These are phyloP conservation scores for Exaiptasia diaphana DNA, from an alignment of 64 coral and sea anemone species.

Conservation along the genomic window DNA sequence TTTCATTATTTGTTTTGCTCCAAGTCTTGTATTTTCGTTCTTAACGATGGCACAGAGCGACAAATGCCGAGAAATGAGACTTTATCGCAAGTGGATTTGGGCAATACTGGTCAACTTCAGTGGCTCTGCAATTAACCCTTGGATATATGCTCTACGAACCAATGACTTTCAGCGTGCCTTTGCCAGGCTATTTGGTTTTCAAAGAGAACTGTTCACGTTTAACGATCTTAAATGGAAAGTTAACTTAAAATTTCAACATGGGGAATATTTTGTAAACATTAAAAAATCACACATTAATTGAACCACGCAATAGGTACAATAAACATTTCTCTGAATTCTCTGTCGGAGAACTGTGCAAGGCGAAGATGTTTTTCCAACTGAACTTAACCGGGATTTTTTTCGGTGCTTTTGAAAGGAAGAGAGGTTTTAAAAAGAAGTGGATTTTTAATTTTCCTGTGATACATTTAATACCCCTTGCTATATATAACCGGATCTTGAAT, in stretches of 20 bases:
- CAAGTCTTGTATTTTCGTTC: conserved; percentile 11
- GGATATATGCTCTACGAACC: conserved; percentile 20
- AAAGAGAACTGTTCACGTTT: neutral
- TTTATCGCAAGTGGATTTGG: conserved; percentile 20
- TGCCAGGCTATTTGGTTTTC: neutral
- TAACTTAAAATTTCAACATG: neutral
- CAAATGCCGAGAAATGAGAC: neutral
- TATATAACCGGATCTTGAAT: no score
- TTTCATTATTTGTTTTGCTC: neutral
- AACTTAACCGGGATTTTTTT: no score
- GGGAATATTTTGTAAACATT: neutral
- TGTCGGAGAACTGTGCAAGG: no score
- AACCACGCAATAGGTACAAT: no score
- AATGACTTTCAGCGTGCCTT: neutral
- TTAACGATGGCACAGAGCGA: neutral
- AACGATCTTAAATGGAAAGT: neutral
- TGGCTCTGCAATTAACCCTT: conserved; percentile 23
- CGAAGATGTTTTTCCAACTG: no score
- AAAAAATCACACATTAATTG: no score
- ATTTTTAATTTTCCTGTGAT: no score
- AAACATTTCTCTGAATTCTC: no score
- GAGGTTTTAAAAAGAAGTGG: no score
- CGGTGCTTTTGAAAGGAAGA: no score
- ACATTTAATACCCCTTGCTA: no score
- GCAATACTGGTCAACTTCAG: neutral